These are phyloP conservation scores for Dunckerocampus dactyliophorus DNA, from an alignment of 2,113 vertebrate genomes.

Conservation along the genomic window DNA sequence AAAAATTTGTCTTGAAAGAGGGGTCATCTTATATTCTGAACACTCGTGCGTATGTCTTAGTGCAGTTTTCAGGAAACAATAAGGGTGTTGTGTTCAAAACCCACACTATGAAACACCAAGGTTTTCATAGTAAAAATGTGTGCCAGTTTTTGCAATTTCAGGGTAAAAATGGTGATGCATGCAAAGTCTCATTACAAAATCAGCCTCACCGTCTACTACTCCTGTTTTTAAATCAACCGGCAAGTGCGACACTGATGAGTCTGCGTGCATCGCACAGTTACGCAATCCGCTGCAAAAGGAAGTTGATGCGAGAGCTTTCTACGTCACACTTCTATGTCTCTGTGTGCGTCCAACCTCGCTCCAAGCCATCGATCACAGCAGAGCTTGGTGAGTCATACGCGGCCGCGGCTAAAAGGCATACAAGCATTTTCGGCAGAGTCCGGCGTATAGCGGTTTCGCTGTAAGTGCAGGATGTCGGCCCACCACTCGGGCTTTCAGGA, in stretches of 20 bases:
- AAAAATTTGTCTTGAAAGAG: too few relatives aligned
- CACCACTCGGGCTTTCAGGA: constrained; percentile 45
- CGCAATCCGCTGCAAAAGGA: constrained; percentile 50
- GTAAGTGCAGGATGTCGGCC: constrained; percentile 16
- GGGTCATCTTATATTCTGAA: too few relatives aligned
- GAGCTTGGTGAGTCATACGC: constrained; percentile 53
- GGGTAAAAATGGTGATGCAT: background rate
- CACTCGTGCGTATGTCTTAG: too few relatives aligned
- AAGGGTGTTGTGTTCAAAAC: too few relatives aligned
- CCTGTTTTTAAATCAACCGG: constrained; percentile 49
- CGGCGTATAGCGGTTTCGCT: constrained; percentile 1
- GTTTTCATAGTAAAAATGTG: background rate
- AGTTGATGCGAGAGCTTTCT: constrained; percentile 44
- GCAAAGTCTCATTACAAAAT: background rate
- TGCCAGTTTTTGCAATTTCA: background rate
- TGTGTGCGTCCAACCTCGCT: constrained; percentile 46
- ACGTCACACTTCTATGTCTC: constrained; percentile 50
- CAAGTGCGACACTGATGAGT: constrained; percentile 11
- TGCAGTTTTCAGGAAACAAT: too few relatives aligned
- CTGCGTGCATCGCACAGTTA: constrained; percentile 42
- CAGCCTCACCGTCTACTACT: constrained; percentile 18
- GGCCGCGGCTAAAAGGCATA: constrained; percentile 44
- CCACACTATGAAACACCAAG: too few relatives aligned
- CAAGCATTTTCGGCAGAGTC: constrained; percentile 20
- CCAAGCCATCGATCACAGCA: constrained; percentile 53